phyloP scores from a whole-genome alignment of 2,113 vertebrate species.

The Cynoglossus semilaevis region DNA sequence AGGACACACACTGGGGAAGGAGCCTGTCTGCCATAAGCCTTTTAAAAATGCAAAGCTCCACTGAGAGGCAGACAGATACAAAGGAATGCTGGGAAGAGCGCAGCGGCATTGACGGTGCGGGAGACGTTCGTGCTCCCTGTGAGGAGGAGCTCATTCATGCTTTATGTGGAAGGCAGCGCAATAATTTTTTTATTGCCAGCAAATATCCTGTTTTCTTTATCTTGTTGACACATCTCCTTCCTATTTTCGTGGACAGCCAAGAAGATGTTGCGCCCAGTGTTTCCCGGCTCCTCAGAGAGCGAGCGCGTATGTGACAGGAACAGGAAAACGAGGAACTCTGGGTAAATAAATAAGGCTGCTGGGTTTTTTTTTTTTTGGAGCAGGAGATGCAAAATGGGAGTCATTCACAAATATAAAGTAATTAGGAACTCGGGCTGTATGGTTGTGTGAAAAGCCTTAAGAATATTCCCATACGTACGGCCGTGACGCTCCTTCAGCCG shows the following conservation, averaged over 20 bases:
- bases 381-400: conserved; percentile 23
- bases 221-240: conserved; percentile 59
- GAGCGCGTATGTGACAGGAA: conserved; percentile 62
- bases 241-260: conserved; percentile 61
- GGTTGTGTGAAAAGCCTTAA: background rate
- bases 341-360: conserved; percentile 49
- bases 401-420: conserved; percentile 9
- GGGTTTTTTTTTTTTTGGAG: conserved; percentile 14
- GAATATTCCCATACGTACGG: conserved; percentile 1
- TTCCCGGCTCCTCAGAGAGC: conserved; percentile 49
- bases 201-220: conserved; percentile 77
- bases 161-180: conserved; percentile 31
- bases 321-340: conserved; percentile 56
- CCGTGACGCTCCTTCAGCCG: background rate
- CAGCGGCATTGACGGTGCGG: conserved; percentile 34
- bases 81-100: conserved; percentile 12
- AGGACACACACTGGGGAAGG: no score
- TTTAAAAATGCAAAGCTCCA: conserved; percentile 52
- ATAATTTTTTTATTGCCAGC: conserved; percentile 43
- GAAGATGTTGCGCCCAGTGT: conserved; percentile 47
- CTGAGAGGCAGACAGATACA: conserved; percentile 22
- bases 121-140: conserved; percentile 21
- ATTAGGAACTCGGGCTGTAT: background rate
- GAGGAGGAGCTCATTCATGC: conserved; percentile 21
- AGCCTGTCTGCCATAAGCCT: conserved; percentile 18